phyloP scores from a whole-genome alignment of 2,888 invertebrate genomes.

The Laspeyria flexula region DNA sequence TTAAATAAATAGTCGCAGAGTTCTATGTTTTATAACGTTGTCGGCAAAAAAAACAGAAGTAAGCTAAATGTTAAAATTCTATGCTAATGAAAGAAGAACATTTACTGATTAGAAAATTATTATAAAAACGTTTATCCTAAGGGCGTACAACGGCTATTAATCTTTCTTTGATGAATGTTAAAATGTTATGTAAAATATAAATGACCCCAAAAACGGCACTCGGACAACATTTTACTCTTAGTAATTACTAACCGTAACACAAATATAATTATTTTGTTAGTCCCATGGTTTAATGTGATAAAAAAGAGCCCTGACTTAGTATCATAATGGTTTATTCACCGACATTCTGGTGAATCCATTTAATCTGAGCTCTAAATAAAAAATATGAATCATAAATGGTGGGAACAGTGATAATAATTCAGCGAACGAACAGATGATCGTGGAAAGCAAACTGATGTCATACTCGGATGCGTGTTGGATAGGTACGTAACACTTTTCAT shows the following conservation, averaged over 20 bases:
- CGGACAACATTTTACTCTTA: slow-evolving; percentile 6
- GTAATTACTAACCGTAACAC: slow-evolving; percentile 15
- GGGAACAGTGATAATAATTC: slow-evolving; percentile 68
- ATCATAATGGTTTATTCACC: slow-evolving; percentile 29
- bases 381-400: slow-evolving; percentile 55
- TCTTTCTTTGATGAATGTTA: slow-evolving; percentile 2
- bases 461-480: slow-evolving; percentile 70
- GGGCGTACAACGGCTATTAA: slow-evolving; percentile 2
- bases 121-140: slow-evolving; percentile 5
- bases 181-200: slow-evolving; percentile 12
- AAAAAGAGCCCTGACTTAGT: slow-evolving; percentile 21
- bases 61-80: no score
- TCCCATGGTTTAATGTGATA: slow-evolving; percentile 21
- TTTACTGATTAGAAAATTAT: background rate
- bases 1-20: background rate
- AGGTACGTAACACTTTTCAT: slow-evolving; percentile 78
- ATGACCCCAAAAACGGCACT: background rate
- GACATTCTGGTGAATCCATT: slow-evolving; percentile 38
- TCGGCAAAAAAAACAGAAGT: no score
- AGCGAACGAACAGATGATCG: slow-evolving; percentile 67
- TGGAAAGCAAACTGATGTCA: slow-evolving; percentile 76
- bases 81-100: background rate
- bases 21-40: background rate
- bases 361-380: slow-evolving; percentile 37
- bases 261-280: slow-evolving; percentile 6